Evolutionary conservation across 2,113 vertebrate genomes (phyloP).

Genomic region (Anhinga anhinga): DNA sequence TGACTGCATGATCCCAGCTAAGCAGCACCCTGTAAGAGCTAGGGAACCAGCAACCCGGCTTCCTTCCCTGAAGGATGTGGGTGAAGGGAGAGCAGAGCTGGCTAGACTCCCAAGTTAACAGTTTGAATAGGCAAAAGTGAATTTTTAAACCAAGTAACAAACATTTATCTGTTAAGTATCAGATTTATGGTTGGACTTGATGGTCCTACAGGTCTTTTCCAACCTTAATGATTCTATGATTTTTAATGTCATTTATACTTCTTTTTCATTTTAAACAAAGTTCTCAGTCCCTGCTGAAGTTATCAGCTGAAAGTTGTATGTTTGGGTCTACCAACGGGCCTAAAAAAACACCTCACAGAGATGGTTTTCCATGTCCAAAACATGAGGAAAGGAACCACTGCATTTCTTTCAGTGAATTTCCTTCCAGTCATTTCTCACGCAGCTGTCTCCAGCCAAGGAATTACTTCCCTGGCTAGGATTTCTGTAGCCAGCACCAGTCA

Average conservation of each 20-base stretch:
- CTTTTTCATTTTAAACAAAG: not conserved
- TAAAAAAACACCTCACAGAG: not conserved
- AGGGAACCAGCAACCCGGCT: not conserved
- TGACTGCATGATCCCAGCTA: not conserved
- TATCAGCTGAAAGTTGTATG: not conserved
- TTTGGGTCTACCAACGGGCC: not conserved
- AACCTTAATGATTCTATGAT: too few relatives aligned
- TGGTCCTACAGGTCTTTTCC: too few relatives aligned
- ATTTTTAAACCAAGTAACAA: not conserved
- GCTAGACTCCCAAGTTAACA: not conserved
- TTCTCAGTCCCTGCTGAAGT: not conserved
- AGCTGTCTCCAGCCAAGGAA: not conserved
- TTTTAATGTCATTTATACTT: not conserved
- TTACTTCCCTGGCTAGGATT: not conserved
- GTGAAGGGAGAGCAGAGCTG: not conserved
- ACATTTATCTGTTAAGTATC: not conserved
- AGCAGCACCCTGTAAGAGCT: not conserved
- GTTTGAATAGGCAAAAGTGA: not conserved
- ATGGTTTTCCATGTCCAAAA: not conserved
- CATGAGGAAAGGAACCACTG: not conserved
- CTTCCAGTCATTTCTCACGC: not conserved
- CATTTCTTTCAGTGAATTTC: not conserved
- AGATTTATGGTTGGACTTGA: too few relatives aligned
- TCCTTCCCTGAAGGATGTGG: not conserved
- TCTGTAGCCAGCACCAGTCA: not conserved